phyloP scores from a whole-genome alignment of 1,140 invertebrate species.

The Panonychus citri region DNA sequence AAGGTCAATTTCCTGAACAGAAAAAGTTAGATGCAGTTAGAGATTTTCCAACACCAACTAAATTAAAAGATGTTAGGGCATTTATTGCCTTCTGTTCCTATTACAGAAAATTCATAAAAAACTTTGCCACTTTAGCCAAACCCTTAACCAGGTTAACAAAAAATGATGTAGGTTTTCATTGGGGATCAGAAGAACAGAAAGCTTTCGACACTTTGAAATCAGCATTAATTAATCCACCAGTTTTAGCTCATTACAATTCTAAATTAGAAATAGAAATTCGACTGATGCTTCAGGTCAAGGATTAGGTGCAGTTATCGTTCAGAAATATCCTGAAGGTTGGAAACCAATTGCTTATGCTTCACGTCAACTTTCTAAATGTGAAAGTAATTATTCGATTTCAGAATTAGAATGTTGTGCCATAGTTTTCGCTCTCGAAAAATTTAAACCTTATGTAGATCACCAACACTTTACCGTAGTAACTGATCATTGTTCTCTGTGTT shows the following conservation, averaged over 20 bases:
- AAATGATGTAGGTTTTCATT: slow-evolving; percentile 11
- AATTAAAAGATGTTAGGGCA: slow-evolving; percentile 14
- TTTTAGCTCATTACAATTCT: slow-evolving; percentile 7
- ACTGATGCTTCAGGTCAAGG: slow-evolving; percentile 10
- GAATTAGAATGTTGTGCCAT: slow-evolving; percentile 14
- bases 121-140: slow-evolving; percentile 10
- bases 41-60: slow-evolving; percentile 17
- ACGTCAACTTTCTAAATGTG: slow-evolving; percentile 4
- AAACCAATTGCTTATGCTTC: slow-evolving; percentile 10
- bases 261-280: slow-evolving; percentile 1
- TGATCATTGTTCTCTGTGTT: slow-evolving; percentile 13
- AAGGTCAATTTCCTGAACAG: slow-evolving; percentile 15
- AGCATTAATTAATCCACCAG: slow-evolving; percentile 13
- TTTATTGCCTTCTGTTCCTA: slow-evolving; percentile 18
- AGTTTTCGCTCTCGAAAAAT: slow-evolving; percentile 15
- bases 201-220: slow-evolving; percentile 23
- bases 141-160: slow-evolving; percentile 11
- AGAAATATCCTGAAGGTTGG: not conserved
- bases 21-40: slow-evolving; percentile 16
- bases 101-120: slow-evolving; percentile 12
- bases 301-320: slow-evolving; percentile 10
- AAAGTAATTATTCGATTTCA: slow-evolving; percentile 12
- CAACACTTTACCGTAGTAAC: slow-evolving; percentile 15
- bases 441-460: slow-evolving; percentile 17
- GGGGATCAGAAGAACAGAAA: slow-evolving; percentile 10